Percentiles rank a stretch among this genome's conserved stretches.
Evolutionary conservation across 2,888 invertebrate species (phyloP).

Genomic region (Germaria angustata): DNA sequence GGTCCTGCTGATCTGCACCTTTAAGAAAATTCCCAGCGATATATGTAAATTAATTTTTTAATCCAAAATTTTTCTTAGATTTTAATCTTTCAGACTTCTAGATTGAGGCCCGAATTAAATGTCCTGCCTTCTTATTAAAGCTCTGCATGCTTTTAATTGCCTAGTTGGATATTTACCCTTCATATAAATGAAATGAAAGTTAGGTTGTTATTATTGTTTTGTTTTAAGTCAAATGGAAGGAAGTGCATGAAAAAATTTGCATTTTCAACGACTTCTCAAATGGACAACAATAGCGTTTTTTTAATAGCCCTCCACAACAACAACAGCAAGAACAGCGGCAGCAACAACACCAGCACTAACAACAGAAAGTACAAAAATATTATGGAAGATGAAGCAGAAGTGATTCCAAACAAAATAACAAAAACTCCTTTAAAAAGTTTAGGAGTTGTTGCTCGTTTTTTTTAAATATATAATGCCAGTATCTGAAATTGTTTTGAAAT

Average conservation of each 20-base stretch:
- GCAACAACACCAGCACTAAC: too few species aligned
- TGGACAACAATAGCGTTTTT: constrained; percentile 56
- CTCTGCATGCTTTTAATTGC: constrained; percentile 47
- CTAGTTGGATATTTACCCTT: constrained; percentile 28
- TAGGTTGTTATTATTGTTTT: constrained; percentile 29
- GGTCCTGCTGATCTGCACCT: too few species aligned
- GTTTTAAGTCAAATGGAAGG: constrained; percentile 41
- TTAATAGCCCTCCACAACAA: constrained; percentile 28
- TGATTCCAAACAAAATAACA: constrained; percentile 14
- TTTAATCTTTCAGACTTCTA: too few species aligned
- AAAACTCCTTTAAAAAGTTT: constrained; percentile 34
- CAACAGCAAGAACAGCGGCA: not conserved
- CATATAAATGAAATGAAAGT: constrained; percentile 1
- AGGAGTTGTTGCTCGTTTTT: not conserved
- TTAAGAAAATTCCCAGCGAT: too few species aligned
- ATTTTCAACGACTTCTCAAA: constrained; percentile 61
- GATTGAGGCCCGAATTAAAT: too few species aligned
- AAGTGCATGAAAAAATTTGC: constrained; percentile 59
- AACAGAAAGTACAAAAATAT: too few species aligned
- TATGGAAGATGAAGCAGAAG: constrained; percentile 45
- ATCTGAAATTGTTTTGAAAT: constrained; percentile 57
- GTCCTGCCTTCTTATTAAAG: too few species aligned
- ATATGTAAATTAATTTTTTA: too few species aligned
- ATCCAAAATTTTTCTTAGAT: too few species aligned
- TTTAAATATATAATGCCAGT: too few species aligned